Conservation (phyloP, 2,113 vertebrate genomes). For the Elanus axillaris region DNA sequence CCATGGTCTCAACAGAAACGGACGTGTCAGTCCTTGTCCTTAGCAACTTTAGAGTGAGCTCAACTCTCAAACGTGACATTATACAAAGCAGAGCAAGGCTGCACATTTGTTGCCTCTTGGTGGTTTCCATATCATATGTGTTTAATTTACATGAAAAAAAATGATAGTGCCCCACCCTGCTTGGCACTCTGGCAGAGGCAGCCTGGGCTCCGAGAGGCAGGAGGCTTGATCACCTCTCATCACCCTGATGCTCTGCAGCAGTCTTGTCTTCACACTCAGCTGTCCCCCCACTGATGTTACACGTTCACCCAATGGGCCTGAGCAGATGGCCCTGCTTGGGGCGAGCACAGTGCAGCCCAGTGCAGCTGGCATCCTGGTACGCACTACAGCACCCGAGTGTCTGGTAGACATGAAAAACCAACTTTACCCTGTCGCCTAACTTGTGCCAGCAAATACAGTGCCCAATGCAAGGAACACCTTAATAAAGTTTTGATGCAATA, state of each 20-base stretch:
- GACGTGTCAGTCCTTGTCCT: not conserved
- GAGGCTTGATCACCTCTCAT: not conserved
- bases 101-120: not conserved
- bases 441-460: not conserved
- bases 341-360: not conserved
- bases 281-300: not conserved
- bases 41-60: not conserved
- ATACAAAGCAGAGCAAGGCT: not conserved
- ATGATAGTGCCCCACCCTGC: not conserved
- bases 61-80: not conserved
- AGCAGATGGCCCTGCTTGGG: not conserved
- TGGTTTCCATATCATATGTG: not conserved
- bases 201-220: not conserved
- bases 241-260: not conserved
- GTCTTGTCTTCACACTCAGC: not conserved
- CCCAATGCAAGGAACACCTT: not conserved
- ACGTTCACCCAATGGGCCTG: not conserved
- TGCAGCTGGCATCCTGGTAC: not conserved
- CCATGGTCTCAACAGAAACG: not conserved
- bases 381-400: not conserved
- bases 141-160: not conserved
- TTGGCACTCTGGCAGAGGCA: not conserved
- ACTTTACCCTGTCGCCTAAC: not conserved
- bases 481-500: not conserved
- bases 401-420: not conserved